Base-by-base conservation (phyloP, 2,888 invertebrate species). In the Trisateles emortualis region DNA sequence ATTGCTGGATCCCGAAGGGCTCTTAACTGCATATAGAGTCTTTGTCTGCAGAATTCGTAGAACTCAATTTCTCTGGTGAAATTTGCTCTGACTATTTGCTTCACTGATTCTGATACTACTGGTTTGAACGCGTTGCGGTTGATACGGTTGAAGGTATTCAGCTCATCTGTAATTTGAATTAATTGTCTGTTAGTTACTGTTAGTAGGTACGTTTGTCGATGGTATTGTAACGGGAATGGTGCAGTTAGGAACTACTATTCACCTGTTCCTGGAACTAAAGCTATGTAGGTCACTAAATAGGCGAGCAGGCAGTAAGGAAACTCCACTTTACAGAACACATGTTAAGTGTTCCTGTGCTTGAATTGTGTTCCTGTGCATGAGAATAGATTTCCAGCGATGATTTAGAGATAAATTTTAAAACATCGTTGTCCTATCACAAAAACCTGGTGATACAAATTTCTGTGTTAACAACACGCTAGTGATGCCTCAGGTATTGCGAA, bases 41-140 rank as follows among this genome's bases (percentile, higher is more conserved):
- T 93, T 80, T 98, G 97, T 71, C 95, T 95, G 83, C 97, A 97
- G 83, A 98, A 98, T 78, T 98, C 96, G 84, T 98, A 98, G 87
- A 98, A 97, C 77, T 98, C 98, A 9, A 98, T 97, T 89, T 98
- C 98, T 50, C 96, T 94, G 0, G 97, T 97, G 82, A 98, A 97
- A 87, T 98, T 98, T 32, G 94, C 95, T 64, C 97, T 94, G 3
- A 98, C 97, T 45, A 98, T 95, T 42, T 97, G 95, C 83, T 97
- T 98, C 1, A 98, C 95, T 69, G 96, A 95, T 76, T 98, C 97
- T 41, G 96, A 96, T 2, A 98, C 97, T 0, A 96, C 96, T 0
- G 97, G 97, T 79, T 98, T 98, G 90, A 97, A 98, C 44, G 95
- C 95, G 86, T 98, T 98, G 63, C 95, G 95, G 86, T 98, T 97